Percentiles rank a stretch among this genome's conserved stretches.
Conservation (phyloP, 2,113 vertebrate genomes). For the Grammomys surdaster region DNA sequence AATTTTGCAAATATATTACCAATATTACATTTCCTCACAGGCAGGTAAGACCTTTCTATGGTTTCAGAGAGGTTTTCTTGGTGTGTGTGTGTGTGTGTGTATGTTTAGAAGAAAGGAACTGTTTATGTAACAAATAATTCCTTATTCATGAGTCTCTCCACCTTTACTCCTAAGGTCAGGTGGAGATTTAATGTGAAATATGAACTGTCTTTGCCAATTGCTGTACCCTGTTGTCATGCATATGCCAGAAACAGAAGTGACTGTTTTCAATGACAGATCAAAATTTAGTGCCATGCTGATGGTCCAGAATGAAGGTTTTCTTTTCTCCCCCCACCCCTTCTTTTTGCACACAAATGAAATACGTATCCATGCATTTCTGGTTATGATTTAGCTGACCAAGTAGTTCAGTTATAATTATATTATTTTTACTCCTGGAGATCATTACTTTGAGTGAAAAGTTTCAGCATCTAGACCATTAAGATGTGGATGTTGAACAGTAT, state of each 20-base stretch:
- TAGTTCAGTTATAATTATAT: conserved; percentile 86
- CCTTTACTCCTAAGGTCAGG: conserved; percentile 75
- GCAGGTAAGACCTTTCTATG: background rate
- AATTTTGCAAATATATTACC: background rate
- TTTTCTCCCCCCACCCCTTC: background rate
- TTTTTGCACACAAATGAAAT: conserved; percentile 82
- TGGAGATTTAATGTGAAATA: conserved; percentile 79
- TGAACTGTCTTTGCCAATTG: conserved; percentile 69
- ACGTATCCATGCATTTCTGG: conserved; percentile 80
- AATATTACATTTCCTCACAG: background rate
- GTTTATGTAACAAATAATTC: conserved; percentile 70
- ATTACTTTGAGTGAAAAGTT: conserved; percentile 86
- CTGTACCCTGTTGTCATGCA: conserved; percentile 59
- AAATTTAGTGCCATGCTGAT: conserved; percentile 87
- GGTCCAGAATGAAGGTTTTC: conserved; percentile 85
- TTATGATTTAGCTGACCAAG: conserved; percentile 86
- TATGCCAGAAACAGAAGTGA: conserved; percentile 82
- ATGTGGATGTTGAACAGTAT: conserved; percentile 81
- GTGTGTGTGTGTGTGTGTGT: background rate
- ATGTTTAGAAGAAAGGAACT: conserved; percentile 1
- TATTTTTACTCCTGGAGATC: conserved; percentile 88
- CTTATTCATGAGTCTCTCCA: conserved; percentile 54
- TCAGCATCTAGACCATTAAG: conserved; percentile 82
- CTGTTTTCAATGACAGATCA: conserved; percentile 84
- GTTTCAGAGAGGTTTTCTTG: background rate